phyloP scores from a whole-genome alignment of 2,113 vertebrate genomes.

The Dromaius novaehollandiae region DNA sequence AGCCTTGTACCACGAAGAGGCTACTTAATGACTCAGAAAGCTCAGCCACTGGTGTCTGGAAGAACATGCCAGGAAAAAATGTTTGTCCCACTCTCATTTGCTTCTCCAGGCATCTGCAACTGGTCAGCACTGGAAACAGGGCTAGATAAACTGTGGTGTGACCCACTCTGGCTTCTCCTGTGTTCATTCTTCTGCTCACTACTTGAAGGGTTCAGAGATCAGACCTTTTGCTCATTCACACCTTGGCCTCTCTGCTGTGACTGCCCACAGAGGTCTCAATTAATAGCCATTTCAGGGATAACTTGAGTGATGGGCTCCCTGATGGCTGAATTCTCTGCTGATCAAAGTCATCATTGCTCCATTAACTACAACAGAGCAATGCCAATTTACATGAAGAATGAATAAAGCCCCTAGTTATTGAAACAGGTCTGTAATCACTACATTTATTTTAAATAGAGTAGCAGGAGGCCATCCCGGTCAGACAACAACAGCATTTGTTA shows the following conservation, averaged over 20 bases:
- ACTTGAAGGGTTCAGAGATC: background rate
- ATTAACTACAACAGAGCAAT: background rate
- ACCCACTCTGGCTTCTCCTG: background rate
- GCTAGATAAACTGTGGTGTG: background rate
- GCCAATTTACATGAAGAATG: background rate
- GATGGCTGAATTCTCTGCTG: background rate
- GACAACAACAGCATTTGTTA: background rate
- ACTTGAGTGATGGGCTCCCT: background rate
- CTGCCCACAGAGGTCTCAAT: slow-evolving; percentile 16
- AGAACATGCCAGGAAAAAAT: background rate
- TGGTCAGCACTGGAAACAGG: fast-evolving
- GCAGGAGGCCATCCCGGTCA: background rate
- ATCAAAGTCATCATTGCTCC: slow-evolving; percentile 3
- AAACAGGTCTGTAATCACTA: background rate
- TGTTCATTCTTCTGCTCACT: background rate
- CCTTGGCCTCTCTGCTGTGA: background rate
- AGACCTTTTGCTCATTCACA: background rate
- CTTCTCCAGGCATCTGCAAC: background rate
- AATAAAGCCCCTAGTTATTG: background rate
- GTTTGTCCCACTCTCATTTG: background rate
- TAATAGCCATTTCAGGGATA: background rate
- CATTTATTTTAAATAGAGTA: background rate
- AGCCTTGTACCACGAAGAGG: background rate
- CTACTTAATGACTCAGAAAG: background rate
- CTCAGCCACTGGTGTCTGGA: background rate